These are phyloP conservation scores for Carapus acus DNA, from an alignment of 2,797 vertebrate species.

Conservation along the genomic window DNA sequence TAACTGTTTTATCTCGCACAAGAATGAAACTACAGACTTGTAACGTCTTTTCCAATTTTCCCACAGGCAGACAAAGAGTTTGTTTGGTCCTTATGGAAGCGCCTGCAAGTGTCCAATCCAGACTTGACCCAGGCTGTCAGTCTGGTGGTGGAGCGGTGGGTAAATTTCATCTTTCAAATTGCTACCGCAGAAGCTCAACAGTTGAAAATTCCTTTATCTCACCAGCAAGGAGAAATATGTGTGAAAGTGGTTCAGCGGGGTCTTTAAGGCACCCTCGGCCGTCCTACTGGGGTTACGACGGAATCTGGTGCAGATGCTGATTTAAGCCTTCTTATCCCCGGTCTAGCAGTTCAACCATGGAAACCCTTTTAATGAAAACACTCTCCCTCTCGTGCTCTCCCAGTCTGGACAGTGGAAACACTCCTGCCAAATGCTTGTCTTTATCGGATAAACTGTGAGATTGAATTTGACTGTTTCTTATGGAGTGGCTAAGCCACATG, in stretches of 20 bases:
- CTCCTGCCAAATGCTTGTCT: constrained; percentile 67
- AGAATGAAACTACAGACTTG: constrained; percentile 21
- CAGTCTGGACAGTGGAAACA: constrained; percentile 66
- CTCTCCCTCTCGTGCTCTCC: constrained; percentile 55
- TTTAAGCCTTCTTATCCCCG: constrained; percentile 76
- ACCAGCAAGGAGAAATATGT: constrained; percentile 57
- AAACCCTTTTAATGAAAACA: constrained; percentile 75
- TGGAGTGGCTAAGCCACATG: constrained; percentile 58
- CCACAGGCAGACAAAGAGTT: constrained; percentile 93
- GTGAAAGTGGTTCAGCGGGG: constrained; percentile 64
- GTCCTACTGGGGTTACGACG: constrained; percentile 66
- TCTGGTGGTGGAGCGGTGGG: constrained; percentile 89
- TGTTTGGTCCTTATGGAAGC: constrained; percentile 94
- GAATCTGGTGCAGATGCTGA: constrained; percentile 73
- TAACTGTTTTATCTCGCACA: constrained; percentile 34
- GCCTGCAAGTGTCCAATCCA: constrained; percentile 83
- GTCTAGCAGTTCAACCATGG: constrained; percentile 66
- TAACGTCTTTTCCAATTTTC: constrained; percentile 38
- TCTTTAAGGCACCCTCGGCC: constrained; percentile 65
- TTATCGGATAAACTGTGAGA: constrained; percentile 73
- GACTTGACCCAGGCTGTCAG: constrained; percentile 86
- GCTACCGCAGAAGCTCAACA: constrained; percentile 58
- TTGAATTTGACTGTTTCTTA: constrained; percentile 70
- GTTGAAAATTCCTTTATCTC: constrained; percentile 64
- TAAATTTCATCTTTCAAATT: constrained; percentile 57